phyloP scores from a whole-genome alignment of 2,888 invertebrate species.

The Glaucopsyche alexis region DNA sequence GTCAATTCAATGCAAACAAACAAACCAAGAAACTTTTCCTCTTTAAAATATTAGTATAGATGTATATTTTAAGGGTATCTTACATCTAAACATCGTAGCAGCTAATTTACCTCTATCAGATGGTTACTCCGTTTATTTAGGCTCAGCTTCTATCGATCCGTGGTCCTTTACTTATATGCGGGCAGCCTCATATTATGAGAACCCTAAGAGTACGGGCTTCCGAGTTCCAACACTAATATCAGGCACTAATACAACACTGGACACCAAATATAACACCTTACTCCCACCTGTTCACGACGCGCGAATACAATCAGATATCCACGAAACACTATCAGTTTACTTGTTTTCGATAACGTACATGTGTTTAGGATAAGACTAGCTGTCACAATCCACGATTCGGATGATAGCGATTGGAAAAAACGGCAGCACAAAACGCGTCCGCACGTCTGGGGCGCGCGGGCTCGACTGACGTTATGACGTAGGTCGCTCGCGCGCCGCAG shows the following conservation, averaged over 20 bases:
- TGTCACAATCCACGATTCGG: constrained; percentile 44
- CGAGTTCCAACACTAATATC: constrained; percentile 39
- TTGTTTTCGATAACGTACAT: constrained; percentile 41
- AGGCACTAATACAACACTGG: constrained; percentile 57
- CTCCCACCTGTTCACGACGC: constrained; percentile 61
- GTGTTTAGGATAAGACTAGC: constrained; percentile 38
- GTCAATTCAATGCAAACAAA: too few species aligned
- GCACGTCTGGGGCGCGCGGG: constrained; percentile 48
- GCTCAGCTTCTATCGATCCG: constrained; percentile 70
- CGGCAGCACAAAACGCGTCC: constrained; percentile 44
- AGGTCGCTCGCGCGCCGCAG: constrained; percentile 46
- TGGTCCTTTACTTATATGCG: constrained; percentile 45
- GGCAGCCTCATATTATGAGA: constrained; percentile 47
- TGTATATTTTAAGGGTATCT: neutral
- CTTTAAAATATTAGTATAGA: too few species aligned
- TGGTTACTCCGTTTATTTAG: constrained; percentile 35
- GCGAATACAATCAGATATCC: constrained; percentile 30
- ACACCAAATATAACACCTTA: constrained; percentile 61
- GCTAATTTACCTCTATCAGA: constrained; percentile 20
- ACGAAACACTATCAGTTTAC: constrained; percentile 42
- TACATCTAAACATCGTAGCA: neutral
- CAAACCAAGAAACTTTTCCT: too few species aligned
- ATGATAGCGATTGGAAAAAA: constrained; percentile 42
- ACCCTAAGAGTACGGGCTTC: constrained; percentile 50
- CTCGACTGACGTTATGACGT: constrained; percentile 65